Percentiles rank a stretch among this genome's conserved stretches.
These are phyloP conservation scores for Eupithecia tripunctaria DNA, from an alignment of 2,888 invertebrate genomes.

Conservation along the genomic window DNA sequence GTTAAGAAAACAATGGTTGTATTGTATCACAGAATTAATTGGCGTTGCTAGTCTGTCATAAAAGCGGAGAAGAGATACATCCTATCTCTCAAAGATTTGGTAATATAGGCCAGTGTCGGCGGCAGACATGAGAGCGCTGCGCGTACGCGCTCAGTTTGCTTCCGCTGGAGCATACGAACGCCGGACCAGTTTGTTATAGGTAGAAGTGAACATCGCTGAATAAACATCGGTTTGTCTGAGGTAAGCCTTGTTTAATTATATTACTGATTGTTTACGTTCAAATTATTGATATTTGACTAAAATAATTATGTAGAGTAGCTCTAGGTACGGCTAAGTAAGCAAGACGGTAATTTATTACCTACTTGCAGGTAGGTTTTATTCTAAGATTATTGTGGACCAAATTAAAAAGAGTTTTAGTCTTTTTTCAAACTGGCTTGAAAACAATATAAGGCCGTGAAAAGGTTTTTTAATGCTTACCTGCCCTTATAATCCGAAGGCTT, in stretches of 20 bases:
- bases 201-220: conserved; percentile 20
- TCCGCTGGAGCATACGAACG: conserved; percentile 25
- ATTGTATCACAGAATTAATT: too few species aligned
- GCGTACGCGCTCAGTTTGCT: conserved; percentile 29
- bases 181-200: conserved; percentile 14
- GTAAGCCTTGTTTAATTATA: conserved; percentile 30
- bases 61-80: too few species aligned
- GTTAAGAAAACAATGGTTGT: too few species aligned
- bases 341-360: neutral
- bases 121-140: conserved; percentile 33
- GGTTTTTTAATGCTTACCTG: neutral
- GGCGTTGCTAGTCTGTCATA: too few species aligned
- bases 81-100: conserved; percentile 8
- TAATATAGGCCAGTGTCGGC: conserved; percentile 14
- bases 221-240: conserved; percentile 30
- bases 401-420: neutral
- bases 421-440: neutral
- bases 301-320: neutral
- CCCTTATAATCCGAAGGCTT: too few species aligned
- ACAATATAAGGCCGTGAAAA: neutral
- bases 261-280: conserved; percentile 3
- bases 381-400: neutral
- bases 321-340: neutral
- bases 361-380: neutral
- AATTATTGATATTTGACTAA: conserved; percentile 2